Evolutionary conservation across 2,888 invertebrate species (phyloP), one percentile per base, ranked within the genome.

Genomic region (Drosophila meridionalis): DNA sequence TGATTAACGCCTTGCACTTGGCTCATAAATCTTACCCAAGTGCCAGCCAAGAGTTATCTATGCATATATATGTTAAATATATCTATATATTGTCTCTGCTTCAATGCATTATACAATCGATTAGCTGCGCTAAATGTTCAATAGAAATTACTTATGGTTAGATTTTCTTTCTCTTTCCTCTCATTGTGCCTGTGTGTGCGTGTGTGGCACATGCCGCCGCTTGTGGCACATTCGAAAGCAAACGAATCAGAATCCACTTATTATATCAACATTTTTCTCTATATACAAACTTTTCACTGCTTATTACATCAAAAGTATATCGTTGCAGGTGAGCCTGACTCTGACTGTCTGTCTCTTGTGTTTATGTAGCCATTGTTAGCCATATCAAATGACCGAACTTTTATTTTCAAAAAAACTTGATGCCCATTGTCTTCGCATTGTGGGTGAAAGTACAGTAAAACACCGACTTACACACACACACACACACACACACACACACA

Each of bases 1-100:
- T 76, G 78, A 78, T 75, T 67, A 69, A 73, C 66, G 78, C 47
- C 62, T 67, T 30, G 69, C 82, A 71, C 79, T 53, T 71, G 73
- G 73, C 75, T 48, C 68, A 85, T 85, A 87, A 87, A 87, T 87
- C 87, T 79, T 69, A 42, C 20, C 71, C 73, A 77, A 75, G 65
- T 80, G 76, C 68, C 69, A 73, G 65, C 59, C 69, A 56, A 63
- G 14, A 57, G 42, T 56, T 69, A 70, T 62, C 50, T 67, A 61
- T 11, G n/a, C 12, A 43, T 57, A 12, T 0, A 43, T 56, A 42
- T 28, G 6, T 40, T 45, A 11, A 26, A 30, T 11, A 40, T n/a
- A 30, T 32, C 20, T 30, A 32, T 56, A 56, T 40, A 64, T 78
- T 58, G 66, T 63, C 47, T 40, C 42, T 8, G 50, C 57, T 52